Evolutionary conservation across 2,888 invertebrate genomes (phyloP).

Genomic region (Orchestes rusci): DNA sequence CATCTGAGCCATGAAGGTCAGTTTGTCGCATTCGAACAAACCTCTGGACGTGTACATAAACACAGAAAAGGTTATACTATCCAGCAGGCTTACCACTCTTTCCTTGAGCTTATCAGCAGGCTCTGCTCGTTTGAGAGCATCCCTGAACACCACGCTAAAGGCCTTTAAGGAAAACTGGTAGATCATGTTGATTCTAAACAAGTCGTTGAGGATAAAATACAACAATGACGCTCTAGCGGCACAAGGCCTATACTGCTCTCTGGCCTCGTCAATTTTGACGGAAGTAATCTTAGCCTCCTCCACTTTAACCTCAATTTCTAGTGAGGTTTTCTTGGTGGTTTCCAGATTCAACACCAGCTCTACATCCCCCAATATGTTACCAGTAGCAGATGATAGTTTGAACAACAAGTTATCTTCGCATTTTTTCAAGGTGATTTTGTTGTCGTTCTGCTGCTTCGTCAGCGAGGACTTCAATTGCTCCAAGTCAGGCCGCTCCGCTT

Average conservation of each 20-base stretch:
- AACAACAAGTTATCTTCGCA: slow-evolving; percentile 88
- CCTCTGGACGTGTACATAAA: slow-evolving; percentile 85
- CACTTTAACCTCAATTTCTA: slow-evolving; percentile 81
- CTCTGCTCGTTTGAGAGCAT: slow-evolving; percentile 66
- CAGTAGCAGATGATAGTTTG: slow-evolving; percentile 81
- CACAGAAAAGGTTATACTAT: slow-evolving; percentile 80
- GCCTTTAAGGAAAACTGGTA: slow-evolving; percentile 95
- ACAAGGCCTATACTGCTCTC: slow-evolving; percentile 80
- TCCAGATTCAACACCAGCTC: slow-evolving; percentile 88
- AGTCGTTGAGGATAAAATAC: slow-evolving; percentile 88
- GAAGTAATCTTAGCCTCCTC: slow-evolving; percentile 81
- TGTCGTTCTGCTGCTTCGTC: slow-evolving; percentile 89
- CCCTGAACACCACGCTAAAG: slow-evolving; percentile 85
- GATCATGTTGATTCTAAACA: slow-evolving; percentile 87
- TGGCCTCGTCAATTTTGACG: slow-evolving; percentile 81
- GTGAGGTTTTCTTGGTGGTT: slow-evolving; percentile 87
- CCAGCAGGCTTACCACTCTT: slow-evolving; percentile 71
- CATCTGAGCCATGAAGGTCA: slow-evolving; percentile 84
- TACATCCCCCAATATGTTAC: slow-evolving; percentile 85
- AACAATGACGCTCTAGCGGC: slow-evolving; percentile 81
- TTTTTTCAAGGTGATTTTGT: slow-evolving; percentile 82
- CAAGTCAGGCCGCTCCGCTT: slow-evolving; percentile 85
- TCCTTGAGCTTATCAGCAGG: slow-evolving; percentile 61
- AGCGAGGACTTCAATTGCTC: slow-evolving; percentile 74
- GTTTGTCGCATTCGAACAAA: slow-evolving; percentile 85